phyloP scores from a whole-genome alignment of 2,113 vertebrate genomes.

The Larimichthys crocea region DNA sequence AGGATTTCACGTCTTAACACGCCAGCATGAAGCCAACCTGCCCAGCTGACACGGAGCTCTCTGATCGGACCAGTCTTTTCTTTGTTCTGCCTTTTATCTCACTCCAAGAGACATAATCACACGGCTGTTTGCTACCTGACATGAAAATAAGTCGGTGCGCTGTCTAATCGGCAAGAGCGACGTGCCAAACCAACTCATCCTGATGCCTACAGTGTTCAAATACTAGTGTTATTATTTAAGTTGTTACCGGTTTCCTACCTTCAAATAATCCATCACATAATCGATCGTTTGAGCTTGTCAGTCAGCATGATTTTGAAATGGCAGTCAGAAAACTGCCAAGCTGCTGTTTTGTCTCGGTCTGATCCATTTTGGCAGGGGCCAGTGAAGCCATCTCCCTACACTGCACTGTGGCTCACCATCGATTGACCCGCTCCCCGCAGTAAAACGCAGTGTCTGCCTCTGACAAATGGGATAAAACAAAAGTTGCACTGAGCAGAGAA shows the following conservation, averaged over 20 bases:
- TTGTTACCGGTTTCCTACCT: slow-evolving; percentile 51
- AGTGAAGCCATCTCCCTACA: background rate
- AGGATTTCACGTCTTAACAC: slow-evolving; percentile 36
- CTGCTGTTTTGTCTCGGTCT: slow-evolving; percentile 37
- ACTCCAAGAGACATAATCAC: slow-evolving; percentile 38
- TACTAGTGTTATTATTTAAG: background rate
- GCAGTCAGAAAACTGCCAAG: slow-evolving; percentile 27
- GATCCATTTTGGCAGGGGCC: slow-evolving; percentile 43
- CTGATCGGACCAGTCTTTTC: slow-evolving; percentile 20
- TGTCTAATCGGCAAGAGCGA: background rate
- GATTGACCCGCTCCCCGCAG: background rate
- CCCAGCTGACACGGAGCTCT: slow-evolving; percentile 12
- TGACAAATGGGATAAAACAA: background rate
- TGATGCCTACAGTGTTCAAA: background rate
- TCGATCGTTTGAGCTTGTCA: slow-evolving; percentile 38
- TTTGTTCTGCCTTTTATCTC: slow-evolving; percentile 42
- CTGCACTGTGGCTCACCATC: background rate
- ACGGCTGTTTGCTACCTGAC: background rate
- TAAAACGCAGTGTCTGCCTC: background rate
- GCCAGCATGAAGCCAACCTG: slow-evolving; percentile 32
- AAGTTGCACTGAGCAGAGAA: background rate
- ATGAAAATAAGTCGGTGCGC: slow-evolving; percentile 1
- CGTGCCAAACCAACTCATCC: background rate
- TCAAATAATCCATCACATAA: slow-evolving; percentile 65
- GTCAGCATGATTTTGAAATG: slow-evolving; percentile 42